Base-by-base conservation (phyloP, 2,888 invertebrate species). In the Vannuccia rotundouncinata region DNA sequence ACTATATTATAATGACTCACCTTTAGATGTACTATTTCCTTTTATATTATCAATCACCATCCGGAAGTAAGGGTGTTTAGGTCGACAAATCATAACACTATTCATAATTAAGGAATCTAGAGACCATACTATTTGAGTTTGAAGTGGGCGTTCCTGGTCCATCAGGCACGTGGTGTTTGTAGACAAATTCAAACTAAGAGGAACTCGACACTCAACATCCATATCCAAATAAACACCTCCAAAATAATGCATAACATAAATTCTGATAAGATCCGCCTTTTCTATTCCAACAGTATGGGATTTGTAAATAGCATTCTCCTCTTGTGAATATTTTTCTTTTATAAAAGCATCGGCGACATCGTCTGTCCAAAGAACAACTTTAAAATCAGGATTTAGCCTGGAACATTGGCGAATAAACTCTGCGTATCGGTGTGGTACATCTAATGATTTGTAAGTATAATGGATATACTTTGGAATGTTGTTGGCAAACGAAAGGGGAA, bases 141-240 rank as follows among this genome's bases (percentile, higher is more conserved):
- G 74, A 5, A 25, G 25, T n/a, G 22, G 25, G 2, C 22, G 25
- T 22, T 73, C 74, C 27, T 73, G 22, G 22, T 27, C 27, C 10
- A 73, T 5, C 5, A 73, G 22, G 27, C 74, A 73, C 10, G 74
- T 25, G 5, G 22, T 22, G n/a, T 73, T 73, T 22, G 5, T 73
- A 22, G 27, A 2, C 5, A 5, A 2, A 25, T 25, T 25, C n/a
- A n/a, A n/a, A n/a, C n/a, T 73, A 2, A 22, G 27, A 73, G 74
- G 74, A 25, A 5, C 27, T 22, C 27, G 74, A 73, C 74, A 73
- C n/a, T 73, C 2, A 5, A 27, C 27, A 73, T 73, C 74, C 10
- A 73, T 10, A 27, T 73, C 74, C 74, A 73, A 25, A 73, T 73
- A 73, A 22, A 73, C 27, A n/a, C 74, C 74, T 73, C 74, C 74